phyloP scores from a whole-genome alignment of 2,797 vertebrate genomes.

The Muscicapa striata region DNA sequence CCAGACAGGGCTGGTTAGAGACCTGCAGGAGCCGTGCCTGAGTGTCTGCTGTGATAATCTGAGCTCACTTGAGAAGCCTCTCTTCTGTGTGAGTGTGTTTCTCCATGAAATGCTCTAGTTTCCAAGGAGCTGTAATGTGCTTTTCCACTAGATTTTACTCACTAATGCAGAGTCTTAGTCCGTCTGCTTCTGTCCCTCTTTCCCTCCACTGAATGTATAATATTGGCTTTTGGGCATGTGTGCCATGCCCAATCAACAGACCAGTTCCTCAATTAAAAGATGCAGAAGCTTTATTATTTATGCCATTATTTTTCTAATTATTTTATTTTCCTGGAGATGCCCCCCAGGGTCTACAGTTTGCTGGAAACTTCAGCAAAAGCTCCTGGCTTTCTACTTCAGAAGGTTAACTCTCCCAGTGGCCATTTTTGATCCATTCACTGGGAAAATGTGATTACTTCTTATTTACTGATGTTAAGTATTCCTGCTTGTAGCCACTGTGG shows the following conservation, averaged over 20 bases:
- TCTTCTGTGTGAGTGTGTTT: neutral
- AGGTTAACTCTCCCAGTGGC: conserved; percentile 14
- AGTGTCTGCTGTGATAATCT: neutral
- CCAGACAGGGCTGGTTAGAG: neutral
- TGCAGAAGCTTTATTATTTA: conserved; percentile 10
- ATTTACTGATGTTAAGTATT: conserved; percentile 64
- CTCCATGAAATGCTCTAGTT: neutral
- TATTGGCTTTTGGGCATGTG: conserved; percentile 23
- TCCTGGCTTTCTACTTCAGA: neutral
- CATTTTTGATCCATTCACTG: conserved; percentile 29
- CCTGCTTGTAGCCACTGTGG: conserved; percentile 48
- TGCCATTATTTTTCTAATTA: neutral
- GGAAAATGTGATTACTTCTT: conserved; percentile 61
- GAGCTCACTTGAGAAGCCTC: neutral
- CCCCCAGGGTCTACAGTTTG: neutral
- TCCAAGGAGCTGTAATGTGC: neutral
- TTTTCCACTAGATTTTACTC: conserved; percentile 11
- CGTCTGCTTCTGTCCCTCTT: conserved; percentile 21
- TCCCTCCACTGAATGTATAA: neutral
- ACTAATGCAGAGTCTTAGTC: neutral
- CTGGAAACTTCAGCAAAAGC: neutral
- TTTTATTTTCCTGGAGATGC: neutral
- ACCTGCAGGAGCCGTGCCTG: neutral
- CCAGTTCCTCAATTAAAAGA: conserved; percentile 26
- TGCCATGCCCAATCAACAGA: neutral